These are phyloP conservation scores for Nowickia ferox DNA, from an alignment of 2,888 invertebrate species.

Conservation along the genomic window DNA sequence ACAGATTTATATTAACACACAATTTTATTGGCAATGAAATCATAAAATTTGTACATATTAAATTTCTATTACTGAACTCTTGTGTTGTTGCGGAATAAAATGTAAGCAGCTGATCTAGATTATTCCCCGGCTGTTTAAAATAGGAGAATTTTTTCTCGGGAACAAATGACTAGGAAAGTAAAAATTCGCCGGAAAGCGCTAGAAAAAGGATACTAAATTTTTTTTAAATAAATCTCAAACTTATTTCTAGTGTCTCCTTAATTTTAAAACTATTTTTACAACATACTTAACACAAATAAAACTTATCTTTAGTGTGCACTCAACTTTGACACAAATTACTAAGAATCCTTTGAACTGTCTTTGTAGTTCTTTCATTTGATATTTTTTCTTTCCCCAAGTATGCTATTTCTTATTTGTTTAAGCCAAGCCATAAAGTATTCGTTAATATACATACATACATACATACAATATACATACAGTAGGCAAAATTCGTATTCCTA, in stretches of 20 bases:
- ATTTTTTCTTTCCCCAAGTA: background rate
- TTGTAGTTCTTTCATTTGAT: background rate
- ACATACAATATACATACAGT: no score
- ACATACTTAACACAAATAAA: background rate
- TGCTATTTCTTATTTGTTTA: background rate
- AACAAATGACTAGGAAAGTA: no score
- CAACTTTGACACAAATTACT: constrained; percentile 39
- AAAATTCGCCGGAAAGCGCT: no score
- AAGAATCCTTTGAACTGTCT: constrained; percentile 20
- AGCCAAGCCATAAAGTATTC: constrained; percentile 47
- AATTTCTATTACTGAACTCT: no score
- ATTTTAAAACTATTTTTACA: background rate
- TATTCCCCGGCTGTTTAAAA: no score
- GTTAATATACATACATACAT: background rate
- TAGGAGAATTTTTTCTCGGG: no score
- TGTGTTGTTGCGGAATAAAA: no score
- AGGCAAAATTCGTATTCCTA: no score
- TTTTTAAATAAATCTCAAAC: background rate
- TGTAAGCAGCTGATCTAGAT: no score
- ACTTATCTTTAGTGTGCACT: background rate
- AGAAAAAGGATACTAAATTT: background rate
- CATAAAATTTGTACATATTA: no score
- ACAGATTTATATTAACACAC: no score
- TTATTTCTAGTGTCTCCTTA: background rate
- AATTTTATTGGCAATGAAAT: no score